Percentiles rank a stretch among this genome's conserved stretches.
Evolutionary conservation across 2,888 invertebrate species (phyloP).

Genomic region (Himalopsyche kuldschensis): DNA sequence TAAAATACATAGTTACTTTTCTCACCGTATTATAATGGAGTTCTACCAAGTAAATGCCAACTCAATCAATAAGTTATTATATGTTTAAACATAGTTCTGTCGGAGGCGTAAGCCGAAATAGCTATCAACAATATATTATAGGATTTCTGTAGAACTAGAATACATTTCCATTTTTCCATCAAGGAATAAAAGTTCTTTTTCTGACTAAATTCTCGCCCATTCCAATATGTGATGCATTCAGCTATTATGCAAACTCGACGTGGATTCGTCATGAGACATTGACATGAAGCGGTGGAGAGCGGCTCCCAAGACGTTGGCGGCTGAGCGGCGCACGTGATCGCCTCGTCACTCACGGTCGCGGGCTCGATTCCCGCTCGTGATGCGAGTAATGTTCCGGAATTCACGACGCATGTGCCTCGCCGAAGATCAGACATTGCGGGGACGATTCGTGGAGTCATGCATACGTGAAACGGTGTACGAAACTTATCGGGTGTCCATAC

Average conservation of each 20-base stretch:
- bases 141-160: no score
- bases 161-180: no score
- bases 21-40: no score
- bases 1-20: no score
- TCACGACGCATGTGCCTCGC: slow-evolving; percentile 5
- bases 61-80: no score
- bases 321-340: slow-evolving; percentile 31
- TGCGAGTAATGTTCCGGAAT: slow-evolving; percentile 29
- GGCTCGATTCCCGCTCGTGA: slow-evolving; percentile 28
- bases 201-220: background rate
- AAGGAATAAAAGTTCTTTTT: background rate
- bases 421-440: background rate
- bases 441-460: background rate
- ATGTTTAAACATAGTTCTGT: no score
- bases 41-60: no score
- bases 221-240: background rate
- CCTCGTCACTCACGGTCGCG: slow-evolving; percentile 32
- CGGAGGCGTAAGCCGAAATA: no score
- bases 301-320: background rate
- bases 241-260: background rate
- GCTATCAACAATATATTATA: no score
- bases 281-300: background rate
- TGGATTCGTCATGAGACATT: background rate
- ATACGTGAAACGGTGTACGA: background rate
- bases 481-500: background rate